Conservation (phyloP, 2,888 invertebrate genomes). For the Lumbricus terrestris region DNA sequence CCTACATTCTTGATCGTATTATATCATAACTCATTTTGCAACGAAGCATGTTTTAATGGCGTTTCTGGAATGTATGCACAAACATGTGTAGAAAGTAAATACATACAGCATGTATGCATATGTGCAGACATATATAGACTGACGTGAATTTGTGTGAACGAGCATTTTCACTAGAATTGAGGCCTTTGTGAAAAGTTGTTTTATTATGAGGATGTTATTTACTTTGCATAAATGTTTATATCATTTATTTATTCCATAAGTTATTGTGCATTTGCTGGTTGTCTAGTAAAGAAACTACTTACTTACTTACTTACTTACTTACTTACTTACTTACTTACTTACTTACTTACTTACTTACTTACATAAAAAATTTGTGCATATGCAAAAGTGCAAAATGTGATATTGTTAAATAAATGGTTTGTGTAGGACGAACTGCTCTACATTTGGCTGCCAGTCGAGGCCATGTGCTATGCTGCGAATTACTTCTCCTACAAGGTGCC, state of each 20-base stretch:
- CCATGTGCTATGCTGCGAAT: slow-evolving; percentile 65
- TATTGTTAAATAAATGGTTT: background rate
- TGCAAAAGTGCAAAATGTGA: background rate
- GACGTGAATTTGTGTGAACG: too few relatives aligned
- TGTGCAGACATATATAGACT: too few relatives aligned
- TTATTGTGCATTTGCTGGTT: too few relatives aligned
- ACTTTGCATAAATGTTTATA: too few relatives aligned
- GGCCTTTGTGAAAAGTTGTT: too few relatives aligned
- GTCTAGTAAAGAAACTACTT: too few relatives aligned
- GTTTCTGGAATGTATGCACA: background rate
- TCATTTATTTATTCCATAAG: too few relatives aligned
- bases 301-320: too few relatives aligned
- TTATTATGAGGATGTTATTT: too few relatives aligned
- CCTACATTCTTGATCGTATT: background rate
- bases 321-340: too few relatives aligned
- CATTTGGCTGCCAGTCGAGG: slow-evolving; percentile 66
- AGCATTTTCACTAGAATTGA: too few relatives aligned
- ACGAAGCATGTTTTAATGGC: background rate
- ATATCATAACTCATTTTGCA: background rate
- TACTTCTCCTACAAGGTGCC: slow-evolving; percentile 65
- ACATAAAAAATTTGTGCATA: background rate
- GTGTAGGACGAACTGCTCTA: slow-evolving; percentile 62
- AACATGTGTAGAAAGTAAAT: background rate
- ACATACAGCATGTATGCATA: background rate
- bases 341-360: too few relatives aligned